These are phyloP conservation scores for Crypturellus tataupa DNA, from an alignment of 2,797 vertebrate genomes.

Conservation along the genomic window DNA sequence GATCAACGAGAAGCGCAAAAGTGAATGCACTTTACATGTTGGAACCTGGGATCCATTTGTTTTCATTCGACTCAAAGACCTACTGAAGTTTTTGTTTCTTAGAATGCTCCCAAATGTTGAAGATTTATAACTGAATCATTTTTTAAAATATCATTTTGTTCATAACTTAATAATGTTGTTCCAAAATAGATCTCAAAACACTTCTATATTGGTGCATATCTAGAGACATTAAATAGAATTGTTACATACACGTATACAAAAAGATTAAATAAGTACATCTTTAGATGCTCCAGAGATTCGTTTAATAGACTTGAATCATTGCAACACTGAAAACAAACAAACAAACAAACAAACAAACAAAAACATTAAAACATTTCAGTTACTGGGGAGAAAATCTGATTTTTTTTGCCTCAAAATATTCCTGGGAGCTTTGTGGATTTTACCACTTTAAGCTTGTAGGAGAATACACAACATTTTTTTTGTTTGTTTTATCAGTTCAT, in stretches of 20 bases:
- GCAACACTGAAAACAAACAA: neutral
- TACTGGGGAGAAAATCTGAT: neutral
- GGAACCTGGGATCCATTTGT: neutral
- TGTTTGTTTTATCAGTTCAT: constrained; percentile 27
- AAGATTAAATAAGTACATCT: neutral
- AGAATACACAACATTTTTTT: neutral
- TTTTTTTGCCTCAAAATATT: neutral
- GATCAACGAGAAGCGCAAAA: neutral
- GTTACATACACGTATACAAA: neutral
- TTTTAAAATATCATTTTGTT: neutral
- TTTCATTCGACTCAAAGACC: neutral
- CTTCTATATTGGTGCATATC: neutral
- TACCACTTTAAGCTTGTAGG: constrained; percentile 13
- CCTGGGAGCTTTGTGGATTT: neutral
- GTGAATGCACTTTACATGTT: neutral
- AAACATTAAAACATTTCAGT: neutral
- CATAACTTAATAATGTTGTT: neutral
- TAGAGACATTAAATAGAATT: neutral
- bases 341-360: no score
- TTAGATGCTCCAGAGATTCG: neutral
- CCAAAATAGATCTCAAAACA: neutral
- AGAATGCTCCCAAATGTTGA: constrained; percentile 11
- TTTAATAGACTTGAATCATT: neutral
- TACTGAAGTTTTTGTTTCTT: constrained; percentile 8
- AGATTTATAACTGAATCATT: neutral